These are phyloP conservation scores for Apamea anceps DNA, from an alignment of 2,888 invertebrate genomes.

Conservation along the genomic window DNA sequence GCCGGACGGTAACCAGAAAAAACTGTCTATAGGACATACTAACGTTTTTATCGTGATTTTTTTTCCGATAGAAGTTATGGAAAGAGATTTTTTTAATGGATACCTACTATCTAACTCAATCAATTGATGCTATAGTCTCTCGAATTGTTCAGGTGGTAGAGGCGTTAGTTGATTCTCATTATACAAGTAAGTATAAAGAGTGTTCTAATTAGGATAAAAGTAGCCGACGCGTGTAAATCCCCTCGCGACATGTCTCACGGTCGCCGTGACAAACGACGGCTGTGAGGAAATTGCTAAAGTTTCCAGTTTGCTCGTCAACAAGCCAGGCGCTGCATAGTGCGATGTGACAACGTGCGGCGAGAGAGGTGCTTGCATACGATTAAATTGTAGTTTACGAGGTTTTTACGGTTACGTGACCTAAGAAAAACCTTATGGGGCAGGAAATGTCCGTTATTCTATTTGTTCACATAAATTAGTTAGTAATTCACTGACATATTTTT, in stretches of 20 bases:
- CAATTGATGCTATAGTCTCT: neutral
- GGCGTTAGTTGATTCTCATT: neutral
- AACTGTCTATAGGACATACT: too few species aligned
- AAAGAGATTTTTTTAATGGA: neutral
- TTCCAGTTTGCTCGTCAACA: constrained; percentile 40
- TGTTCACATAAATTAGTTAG: neutral
- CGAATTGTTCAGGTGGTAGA: too few species aligned
- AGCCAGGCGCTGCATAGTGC: neutral
- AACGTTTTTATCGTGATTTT: neutral
- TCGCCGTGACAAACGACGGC: constrained; percentile 23
- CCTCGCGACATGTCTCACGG: constrained; percentile 8
- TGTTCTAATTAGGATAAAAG: neutral
- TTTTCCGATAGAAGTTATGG: neutral
- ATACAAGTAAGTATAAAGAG: neutral
- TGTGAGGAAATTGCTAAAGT: constrained; percentile 56
- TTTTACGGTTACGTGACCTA: neutral
- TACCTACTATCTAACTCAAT: neutral
- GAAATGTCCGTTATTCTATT: neutral
- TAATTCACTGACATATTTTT: neutral
- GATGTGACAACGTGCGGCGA: neutral
- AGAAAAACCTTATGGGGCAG: neutral
- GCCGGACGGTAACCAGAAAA: neutral
- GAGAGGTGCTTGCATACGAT: constrained; percentile 11
- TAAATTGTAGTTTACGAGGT: neutral
- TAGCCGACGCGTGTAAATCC: neutral